phyloP scores from a whole-genome alignment of 2,113 vertebrate species.

The Anhinga rufa region DNA sequence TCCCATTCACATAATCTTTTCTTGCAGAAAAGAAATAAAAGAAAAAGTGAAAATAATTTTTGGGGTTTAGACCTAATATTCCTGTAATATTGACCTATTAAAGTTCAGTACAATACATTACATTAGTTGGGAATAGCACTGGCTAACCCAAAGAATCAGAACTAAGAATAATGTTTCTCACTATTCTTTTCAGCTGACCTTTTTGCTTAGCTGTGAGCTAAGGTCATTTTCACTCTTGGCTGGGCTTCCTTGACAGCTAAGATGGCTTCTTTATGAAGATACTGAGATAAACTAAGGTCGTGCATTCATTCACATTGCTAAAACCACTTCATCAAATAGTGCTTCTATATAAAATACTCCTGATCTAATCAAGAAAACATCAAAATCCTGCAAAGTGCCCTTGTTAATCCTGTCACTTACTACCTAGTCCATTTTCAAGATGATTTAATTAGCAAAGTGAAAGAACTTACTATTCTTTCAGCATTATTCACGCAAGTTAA shows the following conservation, averaged over 20 bases:
- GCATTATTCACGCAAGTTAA: conserved; percentile 54
- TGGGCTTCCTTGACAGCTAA: conserved; percentile 64
- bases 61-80: neutral
- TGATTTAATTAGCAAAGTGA: conserved; percentile 73
- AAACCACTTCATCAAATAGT: conserved; percentile 68
- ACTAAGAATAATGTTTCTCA: conserved; percentile 13
- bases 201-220: conserved; percentile 71
- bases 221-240: conserved; percentile 76
- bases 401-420: conserved; percentile 69
- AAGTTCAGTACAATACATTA: neutral
- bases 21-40: neutral
- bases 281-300: conserved; percentile 58
- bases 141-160: conserved; percentile 2
- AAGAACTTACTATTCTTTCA: conserved; percentile 46
- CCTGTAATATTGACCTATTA: neutral
- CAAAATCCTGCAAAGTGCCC: conserved; percentile 57
- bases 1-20: neutral
- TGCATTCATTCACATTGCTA: conserved; percentile 56
- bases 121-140: neutral
- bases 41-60: neutral
- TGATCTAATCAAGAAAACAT: conserved; percentile 71
- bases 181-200: conserved; percentile 67
- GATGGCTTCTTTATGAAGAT: conserved; percentile 70
- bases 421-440: conserved; percentile 66
- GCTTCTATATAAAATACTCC: conserved; percentile 60